These are phyloP conservation scores for Nixonia krombeini DNA, from an alignment of 1,140 invertebrate genomes.

Conservation along the genomic window DNA sequence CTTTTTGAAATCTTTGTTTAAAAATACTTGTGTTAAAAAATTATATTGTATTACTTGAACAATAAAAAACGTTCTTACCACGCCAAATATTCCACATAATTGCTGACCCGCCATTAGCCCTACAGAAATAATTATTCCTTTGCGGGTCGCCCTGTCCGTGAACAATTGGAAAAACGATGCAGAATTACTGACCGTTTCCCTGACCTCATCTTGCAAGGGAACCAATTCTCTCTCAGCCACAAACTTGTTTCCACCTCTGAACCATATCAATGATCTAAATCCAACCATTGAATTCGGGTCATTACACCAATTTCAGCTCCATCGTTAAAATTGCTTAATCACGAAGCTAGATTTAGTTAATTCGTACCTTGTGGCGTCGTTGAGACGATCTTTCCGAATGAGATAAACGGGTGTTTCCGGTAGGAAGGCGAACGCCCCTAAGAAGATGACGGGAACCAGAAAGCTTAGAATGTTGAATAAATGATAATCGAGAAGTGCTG, in stretches of 20 bases:
- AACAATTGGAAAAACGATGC: constrained; percentile 52
- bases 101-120: constrained; percentile 66
- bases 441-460: constrained; percentile 66
- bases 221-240: constrained; percentile 52
- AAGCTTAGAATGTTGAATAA: constrained; percentile 65
- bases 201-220: constrained; percentile 51
- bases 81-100: constrained; percentile 63
- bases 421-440: constrained; percentile 69
- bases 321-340: too few species aligned
- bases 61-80: too few species aligned
- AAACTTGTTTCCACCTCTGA: constrained; percentile 70
- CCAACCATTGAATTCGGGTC: too few species aligned
- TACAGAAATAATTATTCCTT: constrained; percentile 68
- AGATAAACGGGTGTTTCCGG: constrained; percentile 75
- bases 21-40: too few species aligned
- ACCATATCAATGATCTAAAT: constrained; percentile 70
- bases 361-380: constrained; percentile 60
- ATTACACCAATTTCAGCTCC: neutral
- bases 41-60: too few species aligned
- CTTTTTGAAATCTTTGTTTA: too few species aligned
- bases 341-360: too few species aligned
- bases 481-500: constrained; percentile 70
- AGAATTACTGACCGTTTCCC: constrained; percentile 36
- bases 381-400: constrained; percentile 54
- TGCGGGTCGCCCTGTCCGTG: constrained; percentile 57